Percentiles rank a stretch among this genome's conserved stretches.
Conservation (phyloP, 2,888 invertebrate species). For the Saturnia pavonia region DNA sequence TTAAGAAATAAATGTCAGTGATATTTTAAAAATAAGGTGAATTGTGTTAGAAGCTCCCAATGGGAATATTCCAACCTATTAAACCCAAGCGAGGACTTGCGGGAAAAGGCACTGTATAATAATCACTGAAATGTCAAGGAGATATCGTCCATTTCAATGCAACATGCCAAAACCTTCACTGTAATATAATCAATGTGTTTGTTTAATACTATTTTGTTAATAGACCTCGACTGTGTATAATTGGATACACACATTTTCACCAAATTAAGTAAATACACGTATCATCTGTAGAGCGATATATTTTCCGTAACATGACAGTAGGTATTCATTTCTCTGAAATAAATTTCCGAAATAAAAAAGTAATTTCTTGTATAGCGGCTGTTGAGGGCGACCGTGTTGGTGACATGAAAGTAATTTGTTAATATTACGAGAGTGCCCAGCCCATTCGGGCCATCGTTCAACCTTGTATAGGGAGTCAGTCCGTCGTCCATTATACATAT, state of each 20-base stretch:
- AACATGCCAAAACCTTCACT: neutral
- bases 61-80: constrained; percentile 10
- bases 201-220: neutral
- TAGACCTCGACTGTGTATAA: neutral
- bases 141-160: constrained; percentile 16
- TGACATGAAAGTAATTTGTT: constrained; percentile 39
- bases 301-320: neutral
- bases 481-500: neutral
- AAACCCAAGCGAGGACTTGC: constrained; percentile 5
- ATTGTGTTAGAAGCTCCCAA: neutral
- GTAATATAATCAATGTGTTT: neutral
- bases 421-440: constrained; percentile 30
- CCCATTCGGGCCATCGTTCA: constrained; percentile 4
- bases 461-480: neutral
- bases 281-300: neutral
- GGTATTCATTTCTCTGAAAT: constrained; percentile 4
- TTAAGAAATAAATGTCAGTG: neutral
- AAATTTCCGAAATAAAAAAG: constrained; percentile 13
- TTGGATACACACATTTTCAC: neutral
- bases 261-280: neutral
- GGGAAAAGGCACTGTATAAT: constrained; percentile 12
- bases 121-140: constrained; percentile 26
- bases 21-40: neutral
- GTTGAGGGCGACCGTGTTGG: constrained; percentile 27
- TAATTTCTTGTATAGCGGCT: constrained; percentile 19